A percentile compares a stretch with the other conserved stretches of the same genome.
These are phyloP conservation scores for Epicampocera succincta DNA, from an alignment of 2,888 invertebrate species.

Conservation along the genomic window DNA sequence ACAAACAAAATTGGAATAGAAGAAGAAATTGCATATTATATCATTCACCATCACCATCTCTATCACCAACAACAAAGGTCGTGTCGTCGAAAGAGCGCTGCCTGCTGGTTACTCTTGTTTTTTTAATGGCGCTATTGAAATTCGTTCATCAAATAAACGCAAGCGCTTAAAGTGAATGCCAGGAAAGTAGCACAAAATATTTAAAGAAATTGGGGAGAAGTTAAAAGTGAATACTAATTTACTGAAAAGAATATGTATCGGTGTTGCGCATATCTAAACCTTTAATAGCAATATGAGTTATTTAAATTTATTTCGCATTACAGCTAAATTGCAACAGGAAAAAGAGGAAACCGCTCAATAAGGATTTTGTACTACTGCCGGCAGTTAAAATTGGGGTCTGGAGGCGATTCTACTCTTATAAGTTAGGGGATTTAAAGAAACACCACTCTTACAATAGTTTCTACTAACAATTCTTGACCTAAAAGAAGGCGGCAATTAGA, in stretches of 20 bases:
- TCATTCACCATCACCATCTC: conserved; percentile 58
- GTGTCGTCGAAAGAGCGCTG: conserved; percentile 7
- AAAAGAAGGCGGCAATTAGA: too few relatives aligned
- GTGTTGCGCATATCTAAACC: too few relatives aligned
- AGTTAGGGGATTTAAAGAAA: too few relatives aligned
- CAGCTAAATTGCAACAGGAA: neutral
- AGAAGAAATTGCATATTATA: conserved; percentile 52
- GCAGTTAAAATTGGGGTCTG: too few relatives aligned
- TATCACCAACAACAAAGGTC: conserved; percentile 24
- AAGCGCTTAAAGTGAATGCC: neutral
- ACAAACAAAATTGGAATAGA: conserved; percentile 33
- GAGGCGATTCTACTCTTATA: too few relatives aligned
- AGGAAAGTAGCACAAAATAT: conserved; percentile 43
- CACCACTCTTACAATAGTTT: too few relatives aligned
- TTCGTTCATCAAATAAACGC: neutral
- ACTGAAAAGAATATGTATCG: neutral
- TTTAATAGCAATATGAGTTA: neutral
- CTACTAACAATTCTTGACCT: too few relatives aligned
- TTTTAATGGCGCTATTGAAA: neutral
- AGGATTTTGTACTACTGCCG: too few relatives aligned
- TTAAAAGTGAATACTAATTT: neutral
- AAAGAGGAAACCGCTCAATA: too few relatives aligned
- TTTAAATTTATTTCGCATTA: too few relatives aligned
- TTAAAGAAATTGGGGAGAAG: neutral
- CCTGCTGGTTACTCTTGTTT: too few relatives aligned